Base-by-base conservation (phyloP, 2,113 vertebrate genomes). In the Sphyrna mokarran region DNA sequence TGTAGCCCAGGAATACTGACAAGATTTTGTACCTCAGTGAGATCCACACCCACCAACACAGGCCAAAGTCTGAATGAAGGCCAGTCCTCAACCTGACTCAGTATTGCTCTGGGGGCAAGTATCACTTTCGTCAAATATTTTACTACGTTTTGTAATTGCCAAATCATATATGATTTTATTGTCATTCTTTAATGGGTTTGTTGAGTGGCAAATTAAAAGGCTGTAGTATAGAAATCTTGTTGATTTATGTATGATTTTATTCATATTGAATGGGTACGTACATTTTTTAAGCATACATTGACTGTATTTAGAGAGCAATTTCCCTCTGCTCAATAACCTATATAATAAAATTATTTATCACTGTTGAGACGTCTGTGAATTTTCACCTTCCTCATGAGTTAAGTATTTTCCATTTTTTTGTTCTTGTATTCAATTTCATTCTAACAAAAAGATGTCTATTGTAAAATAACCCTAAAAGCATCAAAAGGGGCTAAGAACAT, bases 241-340 rank as follows among this genome's bases (percentile, higher is more conserved):
- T 87, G 85, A 87, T 87, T 87, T 87, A 87, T 87, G 43, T 54
- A 87, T 48, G 22, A 23, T 87, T 87, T 87, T 54, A 87, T 87
- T 87, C 43, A 87, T 54, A 83, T 83, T 83, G 78, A 87, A 87
- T 87, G 83, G 61, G 1, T 22, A 87, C 33, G 18, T 14, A 0
- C 26, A 63, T 14, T 33, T 11, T 89, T 90, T 63, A 29, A 61
- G 54, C 61, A 5, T 43, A 37, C 72, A 83, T 58, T 89, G 20
- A 90, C 54, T 90, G 26, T 90, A 63, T 14, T 9, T 29, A 18
- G 87, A 29, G 48, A 61, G 26, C 48, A 63, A 63, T n/a, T 89
- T 54, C 48, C 48, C 29, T 90, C 54, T 61, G 29, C 29, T 90
- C 13, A 29, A 61, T 33, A 58, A 90, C 20, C 37, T 83, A 5